Evolutionary conservation across 2,888 invertebrate species (phyloP), one percentile per base, ranked within the genome.

Genomic region (Campopleginae sp.): DNA sequence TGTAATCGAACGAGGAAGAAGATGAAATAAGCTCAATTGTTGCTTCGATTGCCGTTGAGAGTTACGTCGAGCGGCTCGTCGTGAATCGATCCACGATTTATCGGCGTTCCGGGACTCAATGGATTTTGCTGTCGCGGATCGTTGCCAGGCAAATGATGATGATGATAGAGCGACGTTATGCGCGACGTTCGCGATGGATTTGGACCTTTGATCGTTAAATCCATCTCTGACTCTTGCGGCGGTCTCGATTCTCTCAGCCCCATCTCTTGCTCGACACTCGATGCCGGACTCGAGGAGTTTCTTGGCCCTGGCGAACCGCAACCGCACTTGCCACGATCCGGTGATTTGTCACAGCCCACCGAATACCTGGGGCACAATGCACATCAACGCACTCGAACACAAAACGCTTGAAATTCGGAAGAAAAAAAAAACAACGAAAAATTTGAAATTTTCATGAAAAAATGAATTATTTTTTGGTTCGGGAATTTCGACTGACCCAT

Each of bases 41-140:
- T 91, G 81, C 91, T 92, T 70, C 92, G 92, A 84, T 90, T 89
- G 65, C 90, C 90, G 81, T 91, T 92, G 38, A 93, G 91, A 46
- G 92, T 94, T 31, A 92, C 93, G 87, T 94, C 93, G 63, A 94
- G 88, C 1, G 93, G 93, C 75, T 94, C 93, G 76, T 93, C 93
- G 76, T 76, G 63, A 54, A 91, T 87, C 68, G 89, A 87, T 42
- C 89, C 90, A 19, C 65, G 84, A 38, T 82, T 76, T 17, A 68
- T 71, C 58, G 75, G 27, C 58, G 68, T 42, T n/a, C 63, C 80
- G n/a, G 86, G 91, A 87, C 92, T 91, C 10, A 91, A 90, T 88
- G 66, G 88, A 90, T 33, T 86, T 17, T 83, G 79, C 63, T 88
- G 91, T 38, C 89, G 88, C 1, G 87, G 80, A 80, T 87, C 85